Percentiles rank a stretch among this genome's conserved stretches.
phyloP scores from a whole-genome alignment of 1,140 invertebrate species.

The Macrosteles quadrilineatus region DNA sequence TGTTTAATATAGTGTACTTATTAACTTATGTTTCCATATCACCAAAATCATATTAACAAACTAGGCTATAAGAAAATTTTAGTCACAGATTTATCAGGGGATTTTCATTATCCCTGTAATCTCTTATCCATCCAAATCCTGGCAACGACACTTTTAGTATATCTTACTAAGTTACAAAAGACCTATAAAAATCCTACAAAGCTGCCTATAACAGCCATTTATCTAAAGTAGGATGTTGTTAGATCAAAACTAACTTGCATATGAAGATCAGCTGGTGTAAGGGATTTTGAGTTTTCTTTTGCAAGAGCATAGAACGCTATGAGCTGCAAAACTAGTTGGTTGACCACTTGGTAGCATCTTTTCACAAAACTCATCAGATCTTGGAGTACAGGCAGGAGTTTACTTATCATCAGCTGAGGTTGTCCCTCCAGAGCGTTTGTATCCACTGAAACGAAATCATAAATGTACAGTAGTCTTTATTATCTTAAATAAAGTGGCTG shows the following conservation, averaged over 20 bases:
- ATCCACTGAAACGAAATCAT: conserved; percentile 30
- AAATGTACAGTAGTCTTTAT: neutral
- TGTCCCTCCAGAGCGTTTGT: conserved; percentile 51
- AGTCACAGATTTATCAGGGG: too few species aligned
- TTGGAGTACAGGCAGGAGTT: conserved; percentile 60
- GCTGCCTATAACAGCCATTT: too few species aligned
- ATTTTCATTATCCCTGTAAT: too few species aligned
- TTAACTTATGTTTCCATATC: too few species aligned
- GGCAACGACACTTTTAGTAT: too few species aligned
- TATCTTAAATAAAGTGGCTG: neutral
- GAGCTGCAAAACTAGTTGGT: conserved; percentile 56
- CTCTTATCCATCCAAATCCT: too few species aligned
- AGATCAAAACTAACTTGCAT: conserved; percentile 54
- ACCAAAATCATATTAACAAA: too few species aligned
- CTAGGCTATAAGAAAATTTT: too few species aligned
- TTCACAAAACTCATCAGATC: conserved; percentile 65
- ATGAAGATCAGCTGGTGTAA: conserved; percentile 53
- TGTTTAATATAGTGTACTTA: too few species aligned
- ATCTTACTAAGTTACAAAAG: too few species aligned
- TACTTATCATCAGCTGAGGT: conserved; percentile 54
- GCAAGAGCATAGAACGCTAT: conserved; percentile 29
- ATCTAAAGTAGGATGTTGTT: too few species aligned
- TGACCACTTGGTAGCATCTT: conserved; percentile 66
- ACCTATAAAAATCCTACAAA: too few species aligned
- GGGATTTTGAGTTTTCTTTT: conserved; percentile 29